Conservation (phyloP, 2,888 invertebrate species). For the Sarcophaga rosellei region DNA sequence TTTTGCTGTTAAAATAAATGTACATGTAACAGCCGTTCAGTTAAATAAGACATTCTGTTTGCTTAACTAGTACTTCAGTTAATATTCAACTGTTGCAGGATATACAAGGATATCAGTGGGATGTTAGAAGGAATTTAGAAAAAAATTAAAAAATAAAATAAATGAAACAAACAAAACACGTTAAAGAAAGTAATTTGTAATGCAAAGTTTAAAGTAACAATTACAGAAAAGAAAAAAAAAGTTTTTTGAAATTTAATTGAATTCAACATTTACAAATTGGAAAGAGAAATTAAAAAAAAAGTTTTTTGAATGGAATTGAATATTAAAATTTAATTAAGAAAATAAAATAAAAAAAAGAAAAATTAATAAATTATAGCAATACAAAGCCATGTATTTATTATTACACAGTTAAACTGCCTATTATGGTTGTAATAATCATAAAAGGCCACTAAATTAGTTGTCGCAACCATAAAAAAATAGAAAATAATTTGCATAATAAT, state of each 20-base stretch:
- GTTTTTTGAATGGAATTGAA: too few relatives aligned
- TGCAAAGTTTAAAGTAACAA: too few relatives aligned
- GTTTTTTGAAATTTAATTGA: too few relatives aligned
- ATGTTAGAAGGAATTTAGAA: not conserved
- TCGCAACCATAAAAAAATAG: too few relatives aligned
- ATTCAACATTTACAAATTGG: not conserved
- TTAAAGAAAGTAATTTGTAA: not conserved
- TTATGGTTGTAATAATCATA: too few relatives aligned
- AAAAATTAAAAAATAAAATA: constrained; percentile 33
- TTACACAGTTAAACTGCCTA: too few relatives aligned
- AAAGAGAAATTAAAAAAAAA: not conserved
- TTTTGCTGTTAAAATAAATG: not conserved
- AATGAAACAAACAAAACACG: not conserved
- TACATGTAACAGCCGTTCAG: not conserved
- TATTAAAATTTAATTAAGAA: too few relatives aligned
- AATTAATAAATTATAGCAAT: too few relatives aligned
- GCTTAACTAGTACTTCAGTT: constrained; percentile 15
- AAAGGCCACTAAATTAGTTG: too few relatives aligned
- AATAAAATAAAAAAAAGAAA: too few relatives aligned
- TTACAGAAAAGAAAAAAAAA: not conserved
- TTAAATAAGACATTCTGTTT: constrained; percentile 20
- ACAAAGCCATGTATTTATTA: too few relatives aligned
- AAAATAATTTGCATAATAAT: too few relatives aligned
- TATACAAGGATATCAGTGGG: constrained; percentile 50
- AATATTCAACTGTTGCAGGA: constrained; percentile 33